These are phyloP conservation scores for Sitobion miscanthi DNA, from an alignment of 1,140 invertebrate species.

Conservation along the genomic window DNA sequence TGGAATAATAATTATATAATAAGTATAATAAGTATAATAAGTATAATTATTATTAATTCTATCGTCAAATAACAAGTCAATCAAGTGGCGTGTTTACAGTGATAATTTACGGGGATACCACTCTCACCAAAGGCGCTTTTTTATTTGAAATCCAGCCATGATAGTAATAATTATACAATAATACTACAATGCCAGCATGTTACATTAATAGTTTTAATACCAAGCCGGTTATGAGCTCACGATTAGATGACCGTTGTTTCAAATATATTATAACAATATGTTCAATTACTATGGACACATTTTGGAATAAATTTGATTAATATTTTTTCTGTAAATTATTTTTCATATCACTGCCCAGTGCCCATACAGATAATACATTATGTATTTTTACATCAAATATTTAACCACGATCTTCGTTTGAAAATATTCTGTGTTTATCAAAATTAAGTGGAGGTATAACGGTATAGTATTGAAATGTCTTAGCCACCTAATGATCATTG, in stretches of 20 bases:
- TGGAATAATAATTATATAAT: background rate
- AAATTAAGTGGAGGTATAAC: no score
- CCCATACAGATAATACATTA: background rate
- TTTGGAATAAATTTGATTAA: background rate
- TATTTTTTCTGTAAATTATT: background rate
- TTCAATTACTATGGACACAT: background rate
- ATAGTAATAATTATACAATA: no score
- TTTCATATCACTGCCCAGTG: background rate
- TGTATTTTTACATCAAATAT: background rate
- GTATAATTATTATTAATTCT: background rate
- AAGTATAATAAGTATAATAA: background rate
- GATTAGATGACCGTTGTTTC: background rate
- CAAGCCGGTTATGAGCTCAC: background rate
- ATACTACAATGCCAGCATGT: background rate
- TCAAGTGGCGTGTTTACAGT: background rate
- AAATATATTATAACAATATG: background rate
- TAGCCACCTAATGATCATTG: no score
- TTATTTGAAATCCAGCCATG: background rate
- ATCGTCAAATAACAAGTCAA: background rate
- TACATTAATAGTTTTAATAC: background rate
- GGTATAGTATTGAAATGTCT: no score
- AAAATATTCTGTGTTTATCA: background rate
- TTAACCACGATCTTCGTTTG: background rate
- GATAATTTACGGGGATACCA: background rate
- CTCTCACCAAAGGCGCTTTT: background rate